These are phyloP conservation scores for Ametastegia equiseti DNA, from an alignment of 2,888 invertebrate species.

Conservation along the genomic window DNA sequence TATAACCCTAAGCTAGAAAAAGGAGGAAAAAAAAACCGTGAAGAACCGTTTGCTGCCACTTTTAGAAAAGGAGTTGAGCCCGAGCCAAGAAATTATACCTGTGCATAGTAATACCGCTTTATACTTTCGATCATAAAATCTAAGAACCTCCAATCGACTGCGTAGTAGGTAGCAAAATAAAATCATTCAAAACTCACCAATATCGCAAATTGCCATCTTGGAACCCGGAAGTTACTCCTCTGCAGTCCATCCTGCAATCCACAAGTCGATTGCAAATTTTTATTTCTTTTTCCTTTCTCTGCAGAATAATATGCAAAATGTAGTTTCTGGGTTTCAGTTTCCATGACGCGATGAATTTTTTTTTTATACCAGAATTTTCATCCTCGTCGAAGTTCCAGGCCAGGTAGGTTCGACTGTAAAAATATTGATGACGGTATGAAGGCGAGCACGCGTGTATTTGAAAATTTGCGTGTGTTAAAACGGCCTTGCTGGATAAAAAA, in stretches of 20 bases:
- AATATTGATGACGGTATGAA: neutral
- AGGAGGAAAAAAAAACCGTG: neutral
- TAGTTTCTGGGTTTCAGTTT: neutral
- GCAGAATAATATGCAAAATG: neutral
- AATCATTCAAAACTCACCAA: neutral
- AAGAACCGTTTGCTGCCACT: conserved; percentile 7
- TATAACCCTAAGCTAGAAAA: conserved; percentile 12
- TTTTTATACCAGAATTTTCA: neutral
- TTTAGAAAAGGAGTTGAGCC: conserved; percentile 22
- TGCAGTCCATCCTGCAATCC: neutral
- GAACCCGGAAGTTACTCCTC: neutral
- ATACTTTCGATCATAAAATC: conserved; percentile 2
- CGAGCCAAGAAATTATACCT: conserved; percentile 19
- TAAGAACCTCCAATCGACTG: neutral
- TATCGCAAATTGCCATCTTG: neutral
- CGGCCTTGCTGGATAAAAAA: conserved; percentile 1
- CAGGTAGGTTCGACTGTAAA: neutral
- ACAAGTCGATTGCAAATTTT: neutral
- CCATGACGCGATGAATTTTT: neutral
- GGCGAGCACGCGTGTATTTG: neutral
- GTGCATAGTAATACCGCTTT: conserved; percentile 9
- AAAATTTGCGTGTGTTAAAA: neutral
- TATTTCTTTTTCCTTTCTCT: neutral
- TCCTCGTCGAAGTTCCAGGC: neutral
- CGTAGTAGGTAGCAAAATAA: neutral